A percentile compares a stretch with the other conserved stretches of the same genome.
Conservation (phyloP, 2,113 vertebrate species). For the Mus pahari region DNA sequence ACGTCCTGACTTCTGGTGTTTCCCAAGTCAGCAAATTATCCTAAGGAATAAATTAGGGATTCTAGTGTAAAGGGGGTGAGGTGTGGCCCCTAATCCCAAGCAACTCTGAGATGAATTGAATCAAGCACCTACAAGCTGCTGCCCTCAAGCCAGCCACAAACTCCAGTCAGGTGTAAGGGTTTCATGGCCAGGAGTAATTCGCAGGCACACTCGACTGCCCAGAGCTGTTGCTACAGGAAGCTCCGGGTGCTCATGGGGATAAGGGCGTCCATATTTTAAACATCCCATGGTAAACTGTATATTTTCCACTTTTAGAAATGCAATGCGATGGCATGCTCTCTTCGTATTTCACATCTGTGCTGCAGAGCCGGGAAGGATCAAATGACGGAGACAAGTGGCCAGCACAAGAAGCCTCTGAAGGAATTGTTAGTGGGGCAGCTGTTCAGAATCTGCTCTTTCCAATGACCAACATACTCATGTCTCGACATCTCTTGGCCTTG, state of each 20-base stretch:
- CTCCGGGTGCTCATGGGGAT: background rate
- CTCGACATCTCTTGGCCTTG: background rate
- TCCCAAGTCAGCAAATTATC: background rate
- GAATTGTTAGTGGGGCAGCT: constrained; percentile 18
- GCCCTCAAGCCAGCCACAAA: background rate
- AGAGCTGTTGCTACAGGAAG: background rate
- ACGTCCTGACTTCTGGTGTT: background rate
- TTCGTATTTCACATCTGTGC: constrained; percentile 66
- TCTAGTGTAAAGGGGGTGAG: background rate
- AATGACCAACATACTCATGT: background rate
- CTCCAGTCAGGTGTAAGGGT: background rate
- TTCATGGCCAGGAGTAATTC: background rate
- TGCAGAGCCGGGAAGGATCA: constrained; percentile 58
- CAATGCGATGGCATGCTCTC: background rate
- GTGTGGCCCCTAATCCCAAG: background rate
- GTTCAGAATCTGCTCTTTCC: constrained; percentile 37
- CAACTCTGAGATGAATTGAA: background rate
- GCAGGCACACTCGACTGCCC: background rate
- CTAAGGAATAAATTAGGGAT: constrained; percentile 5
- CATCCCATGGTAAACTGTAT: background rate
- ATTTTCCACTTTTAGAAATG: constrained; percentile 64
- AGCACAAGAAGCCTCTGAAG: constrained; percentile 43
- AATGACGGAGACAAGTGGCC: constrained; percentile 56
- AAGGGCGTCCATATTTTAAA: background rate
- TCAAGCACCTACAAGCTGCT: background rate